Conservation (phyloP, 2,113 vertebrate genomes). For the Centropus unirufus region DNA sequence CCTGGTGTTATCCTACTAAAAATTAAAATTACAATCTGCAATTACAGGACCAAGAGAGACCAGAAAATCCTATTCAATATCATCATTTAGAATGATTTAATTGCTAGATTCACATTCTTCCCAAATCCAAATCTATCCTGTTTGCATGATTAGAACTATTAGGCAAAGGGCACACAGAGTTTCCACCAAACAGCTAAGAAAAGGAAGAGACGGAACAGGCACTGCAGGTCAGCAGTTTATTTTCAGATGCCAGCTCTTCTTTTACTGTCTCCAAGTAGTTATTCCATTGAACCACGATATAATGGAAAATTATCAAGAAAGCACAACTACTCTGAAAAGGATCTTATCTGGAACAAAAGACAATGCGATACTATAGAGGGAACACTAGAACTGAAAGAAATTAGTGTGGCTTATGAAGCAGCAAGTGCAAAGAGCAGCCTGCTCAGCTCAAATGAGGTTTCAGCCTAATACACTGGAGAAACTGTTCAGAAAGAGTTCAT, state of each 20-base stretch:
- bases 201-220: background rate
- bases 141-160: background rate
- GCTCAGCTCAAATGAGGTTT: background rate
- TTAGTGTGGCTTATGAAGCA: background rate
- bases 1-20: background rate
- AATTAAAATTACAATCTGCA: background rate
- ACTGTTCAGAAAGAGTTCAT: slow-evolving; percentile 36
- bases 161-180: background rate
- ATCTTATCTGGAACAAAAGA: background rate
- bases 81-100: background rate
- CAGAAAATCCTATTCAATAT: background rate
- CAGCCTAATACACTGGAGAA: slow-evolving; percentile 48
- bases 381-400: background rate
- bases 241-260: background rate
- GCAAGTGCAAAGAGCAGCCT: slow-evolving; percentile 9
- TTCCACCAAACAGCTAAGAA: background rate
- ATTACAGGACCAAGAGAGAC: background rate
- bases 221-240: background rate
- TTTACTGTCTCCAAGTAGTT: background rate
- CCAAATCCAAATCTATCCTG: background rate
- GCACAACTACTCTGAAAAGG: background rate
- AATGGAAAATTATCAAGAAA: background rate
- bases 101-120: background rate
- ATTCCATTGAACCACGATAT: background rate
- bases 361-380: background rate